Base-by-base conservation (phyloP, 2,888 invertebrate genomes). In the Polyommatus icarus region DNA sequence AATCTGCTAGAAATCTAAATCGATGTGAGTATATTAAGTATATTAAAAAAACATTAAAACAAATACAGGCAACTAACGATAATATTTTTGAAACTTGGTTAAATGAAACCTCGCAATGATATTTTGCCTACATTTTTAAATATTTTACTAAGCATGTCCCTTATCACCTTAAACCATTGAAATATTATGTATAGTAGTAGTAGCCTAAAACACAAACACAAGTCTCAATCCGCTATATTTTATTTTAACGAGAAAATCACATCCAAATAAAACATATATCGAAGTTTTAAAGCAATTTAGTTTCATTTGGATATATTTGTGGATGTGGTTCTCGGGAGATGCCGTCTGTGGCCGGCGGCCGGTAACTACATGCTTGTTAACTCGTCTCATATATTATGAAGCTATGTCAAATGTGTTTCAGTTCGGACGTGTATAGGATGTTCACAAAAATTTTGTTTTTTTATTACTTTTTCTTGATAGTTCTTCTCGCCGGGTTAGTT, bases 311-410 rank as follows among this genome's bases (percentile, higher is more conserved):
- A 78, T 81, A 79, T 77, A 78, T 78, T 71, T 77, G 57, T 71
- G 29, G 36, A 71, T 7, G 77, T 46, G 46, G 46, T 3, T 46
- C 46, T 83, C 85, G 46, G 36, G 87, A 85, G 88, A 83, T 76
- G 78, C 82, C 84, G 87, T 88, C 87, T 86, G 86, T 87, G 87
- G 89, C 88, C 88, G 88, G 88, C 90, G 84, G 87, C 90, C 90
- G 84, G 87, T 89, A 89, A 89, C 90, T 91, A 91, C 91, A 89
- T 89, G 93, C 93, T 92, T 91, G 93, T 93, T 93, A 93, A 91
- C 91, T 92, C 91, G 83, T 90, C 92, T 92, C 93, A 93, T 93
- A 88, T 90, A 92, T 93, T 93, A 93, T 93, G 92, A 87, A 93
- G 89, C 86, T 89, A 86, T 90, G 92, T 93, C 92, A 92, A 92